Base-by-base conservation (phyloP, 2,797 vertebrate species). In the Sebastes vulpes region DNA sequence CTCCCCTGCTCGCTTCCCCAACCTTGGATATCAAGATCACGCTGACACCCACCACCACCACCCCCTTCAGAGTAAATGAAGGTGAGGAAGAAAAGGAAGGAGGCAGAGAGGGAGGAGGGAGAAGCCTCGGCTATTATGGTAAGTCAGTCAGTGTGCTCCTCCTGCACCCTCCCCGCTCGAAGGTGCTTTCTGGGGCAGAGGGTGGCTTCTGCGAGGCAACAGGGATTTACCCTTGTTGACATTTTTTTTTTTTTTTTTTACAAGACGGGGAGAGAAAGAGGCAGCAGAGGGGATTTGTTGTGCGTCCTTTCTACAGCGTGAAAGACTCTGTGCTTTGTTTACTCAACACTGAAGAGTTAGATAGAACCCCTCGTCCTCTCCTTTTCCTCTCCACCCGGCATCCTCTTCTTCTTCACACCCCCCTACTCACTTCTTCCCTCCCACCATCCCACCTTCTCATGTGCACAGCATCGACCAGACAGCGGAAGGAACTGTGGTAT, bases 1-100 rank as follows among this genome's bases (percentile, higher is more conserved):
- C 60, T 18, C 42, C 48, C 61, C 64, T 53, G 75, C 52, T 81
- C 23, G 12, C 66, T 60, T 68, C 79, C 67, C 75, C 53, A 84
- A 85, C 83, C 83, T 92, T 89, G 92, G 89, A 89, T 89, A 92
- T 83, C 90, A 77, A 82, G 71, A 91, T 88, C 81, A 77, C 77
- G 35, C 50, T 69, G 72, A 71, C 63, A 50, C 59, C 58, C 48
- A 23, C 11, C 28, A 1, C 65, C 35, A 2, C 12, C 56, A 29
- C 26, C 58, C 50, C 52, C 21, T 57, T 54, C 20, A 68, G 85
- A 85, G 56, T 84, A 83, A 88, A 94, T 94, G 91, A 94, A 94
- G 92, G 88, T 93, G 87, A 92, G 71, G 80, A 93, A 91, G 91
- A 92, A 91, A 85, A 82, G 74, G 71, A 92, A 91, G 79, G 93